These are phyloP conservation scores for Crax fasciolata DNA, from an alignment of 2,797 vertebrate species.

Conservation along the genomic window DNA sequence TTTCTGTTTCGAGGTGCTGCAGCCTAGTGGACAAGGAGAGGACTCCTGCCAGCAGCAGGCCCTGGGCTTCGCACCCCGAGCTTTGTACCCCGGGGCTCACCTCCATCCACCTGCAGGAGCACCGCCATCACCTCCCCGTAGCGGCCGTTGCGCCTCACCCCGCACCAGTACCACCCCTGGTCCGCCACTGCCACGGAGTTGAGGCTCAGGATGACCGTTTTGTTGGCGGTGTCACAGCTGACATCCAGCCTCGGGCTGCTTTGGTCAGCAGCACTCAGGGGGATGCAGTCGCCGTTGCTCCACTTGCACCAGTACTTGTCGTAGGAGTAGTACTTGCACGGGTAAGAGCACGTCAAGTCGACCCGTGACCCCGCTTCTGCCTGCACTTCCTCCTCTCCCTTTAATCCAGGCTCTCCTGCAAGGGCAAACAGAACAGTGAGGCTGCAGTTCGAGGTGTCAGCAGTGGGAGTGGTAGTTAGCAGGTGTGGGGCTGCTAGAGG, in stretches of 20 bases:
- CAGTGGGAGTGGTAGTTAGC: background rate
- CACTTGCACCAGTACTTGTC: constrained; percentile 86
- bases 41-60: background rate
- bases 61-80: accelerated
- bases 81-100: constrained; percentile 63
- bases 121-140: constrained; percentile 70
- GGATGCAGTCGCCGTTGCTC: constrained; percentile 25
- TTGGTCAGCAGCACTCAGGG: background rate
- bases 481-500: background rate
- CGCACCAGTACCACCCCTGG: constrained; percentile 86
- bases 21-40: background rate
- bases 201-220: constrained; percentile 46
- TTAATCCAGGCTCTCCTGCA: constrained; percentile 68
- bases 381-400: background rate
- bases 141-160: constrained; percentile 6
- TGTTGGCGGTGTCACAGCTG: background rate
- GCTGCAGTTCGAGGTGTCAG: background rate
- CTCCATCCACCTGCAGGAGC: constrained; percentile 18
- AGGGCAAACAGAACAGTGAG: background rate
- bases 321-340: constrained; percentile 71
- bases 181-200: background rate
- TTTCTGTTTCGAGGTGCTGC: constrained; percentile 31
- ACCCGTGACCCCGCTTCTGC: background rate
- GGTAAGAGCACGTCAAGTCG: constrained; percentile 71
- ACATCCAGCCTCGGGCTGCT: background rate